Conservation (phyloP, 2,113 vertebrate species). For the Piaya cayana region DNA sequence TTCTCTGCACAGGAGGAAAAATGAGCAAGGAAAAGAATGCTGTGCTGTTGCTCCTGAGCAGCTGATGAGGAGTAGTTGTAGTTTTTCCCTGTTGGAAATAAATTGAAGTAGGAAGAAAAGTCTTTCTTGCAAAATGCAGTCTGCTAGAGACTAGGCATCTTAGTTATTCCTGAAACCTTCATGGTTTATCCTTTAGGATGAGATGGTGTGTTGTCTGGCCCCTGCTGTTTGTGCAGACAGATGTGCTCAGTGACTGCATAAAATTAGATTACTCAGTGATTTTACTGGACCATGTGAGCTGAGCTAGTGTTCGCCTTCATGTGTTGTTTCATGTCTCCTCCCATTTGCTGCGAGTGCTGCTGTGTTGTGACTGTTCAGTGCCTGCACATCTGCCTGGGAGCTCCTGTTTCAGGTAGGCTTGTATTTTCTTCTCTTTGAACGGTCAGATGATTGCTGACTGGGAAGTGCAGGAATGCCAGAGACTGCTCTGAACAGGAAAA, state of each 20-base stretch:
- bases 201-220: not conserved
- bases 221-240: not conserved
- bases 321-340: not conserved
- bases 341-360: not conserved
- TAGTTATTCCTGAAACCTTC: not conserved
- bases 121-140: not conserved
- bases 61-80: not conserved
- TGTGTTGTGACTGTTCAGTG: not conserved
- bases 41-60: not conserved
- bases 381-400: not conserved
- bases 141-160: not conserved
- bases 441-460: not conserved
- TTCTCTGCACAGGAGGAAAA: not conserved
- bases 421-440: not conserved
- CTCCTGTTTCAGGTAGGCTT: slow-evolving; percentile 32
- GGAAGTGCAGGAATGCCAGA: not conserved
- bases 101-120: not conserved
- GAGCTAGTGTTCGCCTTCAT: not conserved
- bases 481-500: not conserved
- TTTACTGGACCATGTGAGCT: slow-evolving; percentile 15
- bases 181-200: not conserved
- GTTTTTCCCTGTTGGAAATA: not conserved
- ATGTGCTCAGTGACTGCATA: not conserved
- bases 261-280: not conserved
- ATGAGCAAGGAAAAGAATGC: not conserved